A percentile compares a stretch with the other conserved stretches of the same genome.
These are phyloP conservation scores for Axinella damicornis DNA, from an alignment of 37 sponge, comb jelly and placozoan species.

Conservation along the genomic window DNA sequence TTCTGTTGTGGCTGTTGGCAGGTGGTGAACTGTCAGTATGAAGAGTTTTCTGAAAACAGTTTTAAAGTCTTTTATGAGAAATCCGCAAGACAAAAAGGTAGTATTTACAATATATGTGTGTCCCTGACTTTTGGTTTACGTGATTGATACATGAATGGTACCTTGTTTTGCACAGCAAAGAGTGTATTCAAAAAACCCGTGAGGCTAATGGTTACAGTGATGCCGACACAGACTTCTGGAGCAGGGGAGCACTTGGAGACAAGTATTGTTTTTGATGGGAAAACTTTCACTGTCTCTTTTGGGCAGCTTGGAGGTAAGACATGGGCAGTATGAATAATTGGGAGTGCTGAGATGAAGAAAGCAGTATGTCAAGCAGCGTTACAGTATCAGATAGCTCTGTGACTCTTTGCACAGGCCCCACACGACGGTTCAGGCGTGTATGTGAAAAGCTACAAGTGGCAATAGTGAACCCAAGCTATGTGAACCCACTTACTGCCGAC, in stretches of 20 bases:
- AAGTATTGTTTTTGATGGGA: conserved; percentile 38
- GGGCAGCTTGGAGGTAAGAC: conserved; percentile 54
- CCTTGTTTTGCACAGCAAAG: conserved; percentile 44
- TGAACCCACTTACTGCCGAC: conserved; percentile 16
- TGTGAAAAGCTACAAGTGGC: conserved; percentile 70
- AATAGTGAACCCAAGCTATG: conserved; percentile 33
- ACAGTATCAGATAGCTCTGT: too few species aligned
- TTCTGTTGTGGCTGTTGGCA: background rate
- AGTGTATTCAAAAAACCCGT: conserved; percentile 72
- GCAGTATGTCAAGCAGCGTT: too few species aligned
- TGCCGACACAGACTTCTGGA: conserved; percentile 53
- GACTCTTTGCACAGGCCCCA: conserved; percentile 26
- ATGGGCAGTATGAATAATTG: background rate
- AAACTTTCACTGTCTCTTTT: conserved; percentile 65
- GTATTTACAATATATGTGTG: background rate
- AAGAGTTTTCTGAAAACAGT: conserved; percentile 33
- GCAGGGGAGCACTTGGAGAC: background rate
- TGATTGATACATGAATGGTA: background rate
- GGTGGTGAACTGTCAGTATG: conserved; percentile 52
- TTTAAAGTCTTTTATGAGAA: conserved; percentile 76
- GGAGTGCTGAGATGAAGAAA: too few species aligned
- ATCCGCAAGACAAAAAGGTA: conserved; percentile 60
- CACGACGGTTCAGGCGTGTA: conserved; percentile 47
- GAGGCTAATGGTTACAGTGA: conserved; percentile 52
- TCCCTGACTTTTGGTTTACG: too few species aligned